phyloP scores from a whole-genome alignment of 2,797 vertebrate species.

The Ciconia nigra region DNA sequence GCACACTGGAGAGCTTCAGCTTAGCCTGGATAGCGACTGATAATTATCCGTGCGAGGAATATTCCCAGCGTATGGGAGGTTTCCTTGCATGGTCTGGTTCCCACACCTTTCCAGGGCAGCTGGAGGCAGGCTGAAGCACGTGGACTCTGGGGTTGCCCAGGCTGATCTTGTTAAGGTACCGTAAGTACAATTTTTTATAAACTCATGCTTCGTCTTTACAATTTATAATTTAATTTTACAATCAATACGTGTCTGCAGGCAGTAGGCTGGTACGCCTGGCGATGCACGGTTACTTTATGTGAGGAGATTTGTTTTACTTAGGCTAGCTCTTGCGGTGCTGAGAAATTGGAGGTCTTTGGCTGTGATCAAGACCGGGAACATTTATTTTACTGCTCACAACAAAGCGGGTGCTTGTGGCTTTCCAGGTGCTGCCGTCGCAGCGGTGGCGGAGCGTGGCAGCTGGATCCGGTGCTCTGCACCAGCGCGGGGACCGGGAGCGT shows the following conservation, averaged over 20 bases:
- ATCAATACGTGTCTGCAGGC: background rate
- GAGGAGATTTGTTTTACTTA: background rate
- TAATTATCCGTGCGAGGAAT: fast-evolving
- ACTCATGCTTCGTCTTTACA: background rate
- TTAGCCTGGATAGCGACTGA: background rate
- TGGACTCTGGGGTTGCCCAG: background rate
- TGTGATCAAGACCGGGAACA: background rate
- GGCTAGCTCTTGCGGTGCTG: background rate
- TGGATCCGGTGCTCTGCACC: too few species aligned
- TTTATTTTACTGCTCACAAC: background rate
- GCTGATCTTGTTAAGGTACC: background rate
- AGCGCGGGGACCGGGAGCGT: background rate
- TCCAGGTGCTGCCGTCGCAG: background rate
- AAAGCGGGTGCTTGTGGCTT: background rate
- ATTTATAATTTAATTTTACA: background rate
- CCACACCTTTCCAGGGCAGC: background rate
- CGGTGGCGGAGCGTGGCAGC: background rate
- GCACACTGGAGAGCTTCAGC: background rate
- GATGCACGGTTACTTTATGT: background rate
- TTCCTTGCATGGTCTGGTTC: background rate
- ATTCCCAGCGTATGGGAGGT: fast-evolving
- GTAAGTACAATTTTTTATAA: background rate
- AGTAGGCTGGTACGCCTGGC: background rate
- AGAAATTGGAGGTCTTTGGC: background rate
- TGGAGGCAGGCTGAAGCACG: background rate